These are phyloP conservation scores for Macrophya annulata DNA, from an alignment of 2,888 invertebrate genomes.

Conservation along the genomic window DNA sequence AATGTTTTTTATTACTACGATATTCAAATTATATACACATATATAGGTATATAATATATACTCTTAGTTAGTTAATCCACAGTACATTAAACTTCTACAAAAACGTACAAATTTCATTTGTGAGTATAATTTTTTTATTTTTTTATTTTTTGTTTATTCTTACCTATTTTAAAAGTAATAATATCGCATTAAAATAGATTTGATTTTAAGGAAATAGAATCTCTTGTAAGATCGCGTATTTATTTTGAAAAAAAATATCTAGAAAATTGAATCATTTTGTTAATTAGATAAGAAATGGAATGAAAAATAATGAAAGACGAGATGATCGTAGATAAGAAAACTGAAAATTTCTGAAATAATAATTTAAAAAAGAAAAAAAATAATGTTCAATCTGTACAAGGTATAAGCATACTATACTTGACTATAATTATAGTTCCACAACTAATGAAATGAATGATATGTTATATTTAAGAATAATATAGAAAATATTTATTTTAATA, in stretches of 20 bases:
- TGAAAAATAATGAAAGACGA: neutral
- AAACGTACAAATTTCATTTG: conserved; percentile 39
- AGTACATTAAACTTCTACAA: neutral
- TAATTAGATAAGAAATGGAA: neutral
- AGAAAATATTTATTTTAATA: conserved; percentile 78
- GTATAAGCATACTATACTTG: conserved; percentile 58
- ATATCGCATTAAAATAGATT: neutral
- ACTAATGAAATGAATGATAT: conserved; percentile 48
- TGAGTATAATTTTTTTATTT: conserved; percentile 9
- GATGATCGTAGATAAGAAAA: neutral
- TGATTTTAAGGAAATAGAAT: conserved; percentile 32
- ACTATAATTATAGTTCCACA: conserved; percentile 58
- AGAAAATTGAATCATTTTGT: conserved; percentile 37
- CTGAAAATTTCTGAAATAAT: neutral
- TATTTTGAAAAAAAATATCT: conserved; percentile 2
- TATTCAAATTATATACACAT: neutral
- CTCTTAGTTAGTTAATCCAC: conserved; percentile 29
- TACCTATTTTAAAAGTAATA: neutral
- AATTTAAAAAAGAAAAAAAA: neutral
- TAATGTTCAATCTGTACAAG: conserved; percentile 36
- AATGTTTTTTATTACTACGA: neutral
- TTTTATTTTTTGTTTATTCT: neutral
- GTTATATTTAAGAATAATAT: conserved; percentile 62
- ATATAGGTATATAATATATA: neutral
- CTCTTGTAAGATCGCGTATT: conserved; percentile 14